Evolutionary conservation across 2,113 vertebrate species (phyloP).

Genomic region (Gymnorhina tibicen): DNA sequence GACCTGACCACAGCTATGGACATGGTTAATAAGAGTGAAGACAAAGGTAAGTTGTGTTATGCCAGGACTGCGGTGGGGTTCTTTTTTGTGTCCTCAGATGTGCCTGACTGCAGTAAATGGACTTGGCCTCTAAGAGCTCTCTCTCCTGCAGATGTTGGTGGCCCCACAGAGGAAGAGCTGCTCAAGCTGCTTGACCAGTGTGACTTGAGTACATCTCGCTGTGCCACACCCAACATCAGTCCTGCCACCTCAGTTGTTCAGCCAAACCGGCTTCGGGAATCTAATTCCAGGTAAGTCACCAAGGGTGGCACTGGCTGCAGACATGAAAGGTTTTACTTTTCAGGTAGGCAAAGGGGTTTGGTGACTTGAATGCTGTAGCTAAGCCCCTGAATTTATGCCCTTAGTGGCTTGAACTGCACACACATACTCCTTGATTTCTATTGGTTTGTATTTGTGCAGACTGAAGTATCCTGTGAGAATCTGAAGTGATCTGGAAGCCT

Average conservation of each 20-base stretch:
- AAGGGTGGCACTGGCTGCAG: background rate
- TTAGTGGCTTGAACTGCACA: background rate
- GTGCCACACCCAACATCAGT: slow-evolving; percentile 95
- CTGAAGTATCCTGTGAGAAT: background rate
- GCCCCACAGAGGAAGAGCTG: slow-evolving; percentile 93
- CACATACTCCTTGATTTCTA: background rate
- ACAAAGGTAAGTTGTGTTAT: slow-evolving; percentile 72
- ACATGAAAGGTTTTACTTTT: background rate
- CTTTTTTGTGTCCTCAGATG: background rate
- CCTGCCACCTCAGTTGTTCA: slow-evolving; percentile 93
- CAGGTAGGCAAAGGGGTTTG: background rate
- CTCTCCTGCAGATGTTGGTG: slow-evolving; percentile 80
- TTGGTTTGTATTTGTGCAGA: background rate
- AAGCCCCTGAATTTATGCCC: background rate
- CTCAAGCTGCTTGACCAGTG: slow-evolving; percentile 95
- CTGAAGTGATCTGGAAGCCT: background rate
- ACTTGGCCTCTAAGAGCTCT: background rate
- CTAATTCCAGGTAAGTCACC: slow-evolving; percentile 84
- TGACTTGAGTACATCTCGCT: slow-evolving; percentile 93
- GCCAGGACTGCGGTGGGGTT: background rate
- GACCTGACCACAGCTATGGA: slow-evolving; percentile 98
- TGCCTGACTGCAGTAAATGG: background rate
- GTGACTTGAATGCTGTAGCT: background rate
- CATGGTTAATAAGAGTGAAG: slow-evolving; percentile 88
- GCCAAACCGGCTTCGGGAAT: slow-evolving; percentile 88